Conservation (phyloP, 1,140 invertebrate genomes). For the Scaptomyza graminum region DNA sequence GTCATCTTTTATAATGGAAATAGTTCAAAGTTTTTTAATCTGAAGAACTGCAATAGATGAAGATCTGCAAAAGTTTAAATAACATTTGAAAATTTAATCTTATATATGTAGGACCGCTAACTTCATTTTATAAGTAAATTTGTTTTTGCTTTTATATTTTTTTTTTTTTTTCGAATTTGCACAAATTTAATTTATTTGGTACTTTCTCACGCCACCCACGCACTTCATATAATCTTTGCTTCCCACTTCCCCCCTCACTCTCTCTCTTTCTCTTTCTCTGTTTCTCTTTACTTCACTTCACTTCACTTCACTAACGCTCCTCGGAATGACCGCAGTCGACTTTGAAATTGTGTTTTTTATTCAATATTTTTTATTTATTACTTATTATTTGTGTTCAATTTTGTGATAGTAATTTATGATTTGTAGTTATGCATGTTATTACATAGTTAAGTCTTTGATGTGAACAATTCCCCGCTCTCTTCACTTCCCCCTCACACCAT, state of each 20-base stretch:
- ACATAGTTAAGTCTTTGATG: constrained; percentile 15
- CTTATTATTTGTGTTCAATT: constrained; percentile 5
- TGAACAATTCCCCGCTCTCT: not conserved
- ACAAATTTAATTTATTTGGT: not conserved
- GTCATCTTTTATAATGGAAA: no score
- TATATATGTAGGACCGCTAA: no score
- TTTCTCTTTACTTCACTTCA: no score
- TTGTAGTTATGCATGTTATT: constrained; percentile 49
- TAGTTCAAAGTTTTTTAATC: no score
- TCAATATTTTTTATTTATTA: constrained; percentile 4
- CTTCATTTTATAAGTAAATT: not conserved
- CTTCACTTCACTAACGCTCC: not conserved
- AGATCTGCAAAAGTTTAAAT: no score
- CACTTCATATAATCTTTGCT: not conserved
- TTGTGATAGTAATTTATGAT: constrained; percentile 42
- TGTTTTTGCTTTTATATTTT: not conserved
- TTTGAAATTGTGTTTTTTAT: constrained; percentile 13
- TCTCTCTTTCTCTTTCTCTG: no score
- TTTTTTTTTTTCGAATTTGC: constrained; percentile 1
- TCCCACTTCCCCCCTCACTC: not conserved
- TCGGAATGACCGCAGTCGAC: not conserved
- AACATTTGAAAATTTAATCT: no score
- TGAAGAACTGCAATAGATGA: no score
- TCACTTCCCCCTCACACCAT: constrained; percentile 5
- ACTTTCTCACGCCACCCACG: constrained; percentile 55